Evolutionary conservation across 1,140 invertebrate species (phyloP), one percentile per base, ranked within the genome.

Genomic region (Aricia agestis): DNA sequence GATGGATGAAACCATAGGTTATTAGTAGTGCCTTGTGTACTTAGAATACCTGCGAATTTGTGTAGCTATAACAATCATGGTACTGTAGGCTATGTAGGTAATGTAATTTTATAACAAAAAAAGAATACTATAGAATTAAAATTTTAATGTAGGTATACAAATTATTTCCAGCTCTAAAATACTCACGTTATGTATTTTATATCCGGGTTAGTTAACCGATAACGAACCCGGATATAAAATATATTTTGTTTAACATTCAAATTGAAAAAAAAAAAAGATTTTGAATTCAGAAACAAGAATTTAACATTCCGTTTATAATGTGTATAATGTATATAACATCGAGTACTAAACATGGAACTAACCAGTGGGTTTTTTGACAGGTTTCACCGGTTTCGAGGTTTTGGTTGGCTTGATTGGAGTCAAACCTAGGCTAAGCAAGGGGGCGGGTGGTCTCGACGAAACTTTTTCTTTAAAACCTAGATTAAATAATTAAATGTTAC

Each of bases 221-320:
- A 5, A 36, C 36, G 6, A 36, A 36, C 5, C 36, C 36, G 5
- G 36, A 52, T 52, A 52, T 52, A 13, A 52, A 52, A 42, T 6
- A 52, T 52, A 11, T 10, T 2, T 52, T 52, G 9, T 11, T 15
- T 1, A 36, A 7, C 1, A 36, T 36, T 36, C 5, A n/a, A n/a
- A n/a, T n/a, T n/a, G n/a, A n/a, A n/a, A n/a, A n/a, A n/a, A 7
- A 52, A 52, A 15, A 1, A 13, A 15, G 13, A 4, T 52, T 52
- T 52, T 52, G 45, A 1, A 9, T 52, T 52, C 10, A 25, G 6
- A 19, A 63, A 63, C 18, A 11, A 19, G 59, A 63, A 63, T 63
- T 63, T 63, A 19, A 63, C 18, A 63, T 63, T 63, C 59, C 59
- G 19, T n/a, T n/a, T n/a, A n/a, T n/a, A n/a, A n/a, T n/a, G n/a